Evolutionary conservation across 2,888 invertebrate genomes (phyloP).

Genomic region (Esperia sulphurella): DNA sequence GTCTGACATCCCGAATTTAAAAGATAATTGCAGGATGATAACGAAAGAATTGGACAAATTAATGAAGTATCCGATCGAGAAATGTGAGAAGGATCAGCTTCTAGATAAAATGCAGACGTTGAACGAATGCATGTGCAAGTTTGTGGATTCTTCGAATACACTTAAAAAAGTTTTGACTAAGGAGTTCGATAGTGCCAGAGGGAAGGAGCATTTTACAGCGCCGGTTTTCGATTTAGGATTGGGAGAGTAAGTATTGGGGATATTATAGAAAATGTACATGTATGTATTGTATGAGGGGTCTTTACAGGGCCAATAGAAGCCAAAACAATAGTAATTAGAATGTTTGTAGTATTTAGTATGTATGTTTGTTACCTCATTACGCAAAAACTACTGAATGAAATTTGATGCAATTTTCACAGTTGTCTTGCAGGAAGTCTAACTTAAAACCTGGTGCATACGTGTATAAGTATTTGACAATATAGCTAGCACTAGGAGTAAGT

Average conservation of each 20-base stretch:
- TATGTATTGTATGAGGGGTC: too few species aligned
- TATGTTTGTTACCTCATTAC: too few species aligned
- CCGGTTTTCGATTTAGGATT: constrained; percentile 49
- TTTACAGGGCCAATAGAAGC: too few species aligned
- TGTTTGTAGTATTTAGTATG: too few species aligned
- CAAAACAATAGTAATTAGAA: too few species aligned
- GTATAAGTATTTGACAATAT: too few species aligned
- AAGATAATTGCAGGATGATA: constrained; percentile 38
- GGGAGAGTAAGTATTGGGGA: constrained; percentile 57
- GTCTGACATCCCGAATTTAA: constrained; percentile 42
- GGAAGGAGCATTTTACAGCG: constrained; percentile 32
- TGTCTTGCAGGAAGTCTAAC: too few species aligned
- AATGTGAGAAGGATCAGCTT: constrained; percentile 38
- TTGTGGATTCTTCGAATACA: constrained; percentile 59
- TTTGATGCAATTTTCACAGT: too few species aligned
- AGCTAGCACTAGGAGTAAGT: too few species aligned
- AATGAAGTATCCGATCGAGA: constrained; percentile 32
- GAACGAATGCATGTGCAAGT: constrained; percentile 65
- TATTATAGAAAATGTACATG: too few species aligned
- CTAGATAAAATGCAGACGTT: constrained; percentile 56
- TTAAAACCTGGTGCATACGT: too few species aligned
- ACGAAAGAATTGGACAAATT: constrained; percentile 47
- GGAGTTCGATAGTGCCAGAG: constrained; percentile 38
- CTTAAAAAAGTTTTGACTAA: constrained; percentile 56
- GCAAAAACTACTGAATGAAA: too few species aligned